Evolutionary conservation across 1,140 invertebrate species (phyloP), one percentile per base, ranked within the genome.

Genomic region (Macrotrachela quadricornifera): DNA sequence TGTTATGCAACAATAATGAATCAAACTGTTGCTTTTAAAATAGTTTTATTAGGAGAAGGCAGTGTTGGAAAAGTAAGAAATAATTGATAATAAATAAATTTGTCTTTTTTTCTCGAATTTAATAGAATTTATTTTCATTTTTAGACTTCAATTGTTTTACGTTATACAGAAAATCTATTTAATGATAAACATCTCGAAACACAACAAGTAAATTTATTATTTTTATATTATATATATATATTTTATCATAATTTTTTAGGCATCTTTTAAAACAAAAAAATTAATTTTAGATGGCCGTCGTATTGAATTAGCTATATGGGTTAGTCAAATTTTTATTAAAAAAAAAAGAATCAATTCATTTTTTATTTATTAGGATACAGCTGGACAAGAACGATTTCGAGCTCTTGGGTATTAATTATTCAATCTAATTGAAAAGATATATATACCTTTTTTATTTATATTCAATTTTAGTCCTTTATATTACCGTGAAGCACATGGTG

Each of bases 401-500:
- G 88, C 92, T 0, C 3, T 8, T 4, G 8, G 21, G 21, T 30
- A 30, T 30, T 4, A 4, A 30, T 30, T 30, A 30, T 30, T 8
- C 21, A 30, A 30, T n/a, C n/a, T n/a, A 30, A 30, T 4, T 30
- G 8, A 30, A 8, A 30, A 30, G 2, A 30, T 30, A 4, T 30
- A 30, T 4, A 4, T 30, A n/a, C 65, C 3, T 30, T 30, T 30
- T 30, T 30, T 8, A 8, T 8, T 30, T 30, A n/a, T n/a, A n/a
- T n/a, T n/a, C n/a, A n/a, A n/a, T 8, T 8, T 97, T 41, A 90
- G 69, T 15, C 71, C 72, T 36, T 94, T 97, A 59, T 97, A 96
- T 70, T 97, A 97, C 69, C 73, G 91, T 59, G 87, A 87, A 65
- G 91, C 87, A 13, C 85, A 97, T 73, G 92, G 92, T 59, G 94